These are phyloP conservation scores for Oryzias javanicus DNA, from an alignment of 2,113 vertebrate genomes.

Conservation along the genomic window DNA sequence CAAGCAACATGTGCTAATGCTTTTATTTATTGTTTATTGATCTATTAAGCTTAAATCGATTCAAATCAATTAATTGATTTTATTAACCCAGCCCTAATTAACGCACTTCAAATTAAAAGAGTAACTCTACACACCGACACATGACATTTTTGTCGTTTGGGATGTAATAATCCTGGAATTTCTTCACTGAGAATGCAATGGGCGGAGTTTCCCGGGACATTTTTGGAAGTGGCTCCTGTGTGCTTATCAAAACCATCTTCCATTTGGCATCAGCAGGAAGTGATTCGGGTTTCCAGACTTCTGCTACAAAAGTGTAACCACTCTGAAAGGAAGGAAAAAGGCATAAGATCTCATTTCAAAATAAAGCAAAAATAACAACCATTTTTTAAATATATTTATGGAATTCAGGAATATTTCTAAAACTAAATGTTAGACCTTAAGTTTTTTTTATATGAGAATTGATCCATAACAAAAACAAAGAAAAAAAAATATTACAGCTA, in stretches of 20 bases:
- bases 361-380: no score
- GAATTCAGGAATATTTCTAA: no score
- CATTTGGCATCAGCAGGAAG: slow-evolving; percentile 71
- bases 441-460: background rate
- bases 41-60: no score
- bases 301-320: slow-evolving; percentile 90
- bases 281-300: slow-evolving; percentile 71
- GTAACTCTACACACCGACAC: slow-evolving; percentile 81
- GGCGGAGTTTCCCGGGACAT: slow-evolving; percentile 66
- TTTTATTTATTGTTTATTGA: no score
- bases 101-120: no score
- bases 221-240: slow-evolving; percentile 74
- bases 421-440: background rate
- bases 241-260: slow-evolving; percentile 83
- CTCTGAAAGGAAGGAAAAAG: slow-evolving; percentile 65
- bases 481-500: background rate
- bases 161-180: slow-evolving; percentile 86
- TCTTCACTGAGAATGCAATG: slow-evolving; percentile 77
- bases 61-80: no score
- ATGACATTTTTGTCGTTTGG: slow-evolving; percentile 83
- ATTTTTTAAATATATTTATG: no score
- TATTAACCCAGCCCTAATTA: no score
- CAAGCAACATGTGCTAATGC: no score
- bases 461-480: background rate
- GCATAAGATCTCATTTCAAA: no score